phyloP scores from a whole-genome alignment of 2,888 invertebrate species.

The Hypsopygia costalis region DNA sequence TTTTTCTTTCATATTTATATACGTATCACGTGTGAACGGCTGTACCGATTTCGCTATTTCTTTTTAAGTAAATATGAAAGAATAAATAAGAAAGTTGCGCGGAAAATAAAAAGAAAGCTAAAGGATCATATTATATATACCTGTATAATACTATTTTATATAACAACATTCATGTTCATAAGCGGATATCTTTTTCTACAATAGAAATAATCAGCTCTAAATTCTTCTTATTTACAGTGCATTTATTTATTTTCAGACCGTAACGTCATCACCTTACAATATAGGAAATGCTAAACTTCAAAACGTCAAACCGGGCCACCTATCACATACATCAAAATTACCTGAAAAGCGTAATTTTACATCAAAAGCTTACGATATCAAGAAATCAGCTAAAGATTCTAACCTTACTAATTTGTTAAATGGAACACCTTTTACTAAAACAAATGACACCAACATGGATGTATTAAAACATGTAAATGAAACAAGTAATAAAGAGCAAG shows the following conservation, averaged over 20 bases:
- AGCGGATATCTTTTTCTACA: too few species aligned
- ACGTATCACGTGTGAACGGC: too few species aligned
- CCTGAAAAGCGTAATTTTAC: conserved; percentile 1
- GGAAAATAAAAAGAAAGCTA: too few species aligned
- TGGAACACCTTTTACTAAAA: neutral
- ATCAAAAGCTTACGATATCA: neutral
- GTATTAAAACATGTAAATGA: neutral
- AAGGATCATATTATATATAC: too few species aligned
- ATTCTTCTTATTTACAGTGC: too few species aligned
- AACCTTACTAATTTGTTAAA: neutral
- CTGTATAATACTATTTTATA: too few species aligned
- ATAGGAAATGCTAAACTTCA: neutral
- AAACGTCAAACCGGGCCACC: neutral
- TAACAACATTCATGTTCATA: too few species aligned
- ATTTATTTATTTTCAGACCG: conserved; percentile 2
- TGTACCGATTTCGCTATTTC: too few species aligned
- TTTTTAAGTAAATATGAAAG: too few species aligned
- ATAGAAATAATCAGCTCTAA: too few species aligned
- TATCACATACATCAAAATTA: neutral
- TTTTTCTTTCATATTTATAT: too few species aligned
- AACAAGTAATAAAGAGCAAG: neutral
- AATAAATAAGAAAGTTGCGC: too few species aligned
- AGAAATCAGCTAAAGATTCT: conserved; percentile 4
- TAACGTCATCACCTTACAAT: conserved; percentile 2
- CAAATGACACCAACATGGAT: neutral